These are phyloP conservation scores for Thalpophila matura DNA, from an alignment of 2,888 invertebrate genomes.

Conservation along the genomic window DNA sequence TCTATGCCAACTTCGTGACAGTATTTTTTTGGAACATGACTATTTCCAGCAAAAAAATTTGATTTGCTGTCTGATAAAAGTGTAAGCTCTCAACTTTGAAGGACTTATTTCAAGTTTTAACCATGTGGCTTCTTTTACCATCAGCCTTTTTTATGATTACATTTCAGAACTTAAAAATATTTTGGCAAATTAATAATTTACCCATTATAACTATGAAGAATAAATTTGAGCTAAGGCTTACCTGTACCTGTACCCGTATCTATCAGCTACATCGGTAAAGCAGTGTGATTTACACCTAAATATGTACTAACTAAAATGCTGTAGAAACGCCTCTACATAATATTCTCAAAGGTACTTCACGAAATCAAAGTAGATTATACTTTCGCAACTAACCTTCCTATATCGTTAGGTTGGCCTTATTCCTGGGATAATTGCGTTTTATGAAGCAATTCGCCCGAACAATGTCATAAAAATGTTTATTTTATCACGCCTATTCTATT, in stretches of 20 bases:
- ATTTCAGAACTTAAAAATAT: background rate
- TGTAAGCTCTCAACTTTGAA: conserved; percentile 6
- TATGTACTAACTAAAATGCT: background rate
- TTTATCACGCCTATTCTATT: conserved; percentile 81
- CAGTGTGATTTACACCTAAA: background rate
- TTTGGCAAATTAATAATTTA: background rate
- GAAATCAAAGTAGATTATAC: conserved; percentile 53
- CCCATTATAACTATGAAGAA: too few species aligned
- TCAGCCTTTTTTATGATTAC: background rate
- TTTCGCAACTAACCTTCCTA: conserved; percentile 55
- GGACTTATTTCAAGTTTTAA: background rate
- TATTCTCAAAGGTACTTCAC: conserved; percentile 24
- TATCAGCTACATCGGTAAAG: too few species aligned
- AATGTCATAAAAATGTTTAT: conserved; percentile 85
- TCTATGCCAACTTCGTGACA: conserved; percentile 7
- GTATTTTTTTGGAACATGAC: conserved; percentile 15
- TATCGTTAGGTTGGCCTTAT: conserved; percentile 72
- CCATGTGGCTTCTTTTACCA: background rate
- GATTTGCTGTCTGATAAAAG: conserved; percentile 9
- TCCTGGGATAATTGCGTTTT: conserved; percentile 85
- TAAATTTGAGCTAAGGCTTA: too few species aligned
- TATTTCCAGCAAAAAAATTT: conserved; percentile 4
- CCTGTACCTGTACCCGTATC: background rate
- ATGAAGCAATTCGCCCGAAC: conserved; percentile 84
- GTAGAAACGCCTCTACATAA: background rate